Evolutionary conservation across 2,113 vertebrate genomes (phyloP).

Genomic region (Raja brachyura): DNA sequence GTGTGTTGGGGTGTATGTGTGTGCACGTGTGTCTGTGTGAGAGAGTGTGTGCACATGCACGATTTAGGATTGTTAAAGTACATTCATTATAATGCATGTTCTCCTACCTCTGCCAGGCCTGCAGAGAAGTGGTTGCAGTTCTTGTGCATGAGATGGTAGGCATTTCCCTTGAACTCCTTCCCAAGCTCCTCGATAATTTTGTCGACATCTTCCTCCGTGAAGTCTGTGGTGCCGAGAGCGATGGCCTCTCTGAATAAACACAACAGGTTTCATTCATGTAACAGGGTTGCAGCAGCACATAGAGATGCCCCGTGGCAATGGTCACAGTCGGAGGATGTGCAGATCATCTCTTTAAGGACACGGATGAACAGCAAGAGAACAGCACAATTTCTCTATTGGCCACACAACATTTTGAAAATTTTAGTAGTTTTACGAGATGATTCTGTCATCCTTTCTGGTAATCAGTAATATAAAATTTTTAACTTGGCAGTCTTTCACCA

Average conservation of each 20-base stretch:
- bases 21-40: too few species aligned
- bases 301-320: neutral
- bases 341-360: neutral
- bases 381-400: neutral
- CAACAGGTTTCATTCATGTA: conserved; percentile 37
- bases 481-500: too few species aligned
- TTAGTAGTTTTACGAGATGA: neutral
- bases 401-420: neutral
- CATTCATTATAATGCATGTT: neutral
- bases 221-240: conserved; percentile 79
- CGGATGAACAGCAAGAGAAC: neutral
- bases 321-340: neutral
- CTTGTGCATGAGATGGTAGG: conserved; percentile 81
- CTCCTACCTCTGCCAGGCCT: conserved; percentile 74
- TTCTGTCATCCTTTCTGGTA: neutral
- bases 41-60: neutral
- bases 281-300: conserved; percentile 9
- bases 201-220: conserved; percentile 78
- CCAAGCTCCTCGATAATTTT: conserved; percentile 88
- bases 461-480: neutral
- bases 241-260: conserved; percentile 70
- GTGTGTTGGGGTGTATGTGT: neutral
- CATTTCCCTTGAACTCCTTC: conserved; percentile 78
- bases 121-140: conserved; percentile 85
- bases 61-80: neutral